A percentile compares a stretch with the other conserved stretches of the same genome.
phyloP scores from a whole-genome alignment of 2,888 invertebrate genomes.

The Drosophila colorata region DNA sequence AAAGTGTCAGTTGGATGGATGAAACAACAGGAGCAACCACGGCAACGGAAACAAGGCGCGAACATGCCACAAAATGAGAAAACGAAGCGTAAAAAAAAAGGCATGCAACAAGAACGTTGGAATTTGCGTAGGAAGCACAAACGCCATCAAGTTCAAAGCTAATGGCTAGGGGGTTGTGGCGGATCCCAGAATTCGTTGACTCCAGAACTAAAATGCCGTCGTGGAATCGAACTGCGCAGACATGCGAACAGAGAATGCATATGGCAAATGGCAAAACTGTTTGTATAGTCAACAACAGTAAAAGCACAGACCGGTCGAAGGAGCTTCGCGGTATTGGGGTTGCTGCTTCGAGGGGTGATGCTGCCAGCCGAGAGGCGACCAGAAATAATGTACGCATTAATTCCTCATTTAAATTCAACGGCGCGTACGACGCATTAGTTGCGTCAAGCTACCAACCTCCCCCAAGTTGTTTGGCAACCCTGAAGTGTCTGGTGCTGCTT shows the following conservation, averaged over 20 bases:
- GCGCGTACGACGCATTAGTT: conserved; percentile 85
- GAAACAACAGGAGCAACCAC: conserved; percentile 22
- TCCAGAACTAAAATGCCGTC: neutral
- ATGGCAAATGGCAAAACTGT: conserved; percentile 63
- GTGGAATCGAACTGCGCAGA: conserved; percentile 37
- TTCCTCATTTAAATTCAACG: conserved; percentile 86
- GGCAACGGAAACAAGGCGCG: conserved; percentile 49
- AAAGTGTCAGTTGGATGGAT: conserved; percentile 59
- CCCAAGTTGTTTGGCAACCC: conserved; percentile 10
- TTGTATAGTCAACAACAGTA: conserved; percentile 65
- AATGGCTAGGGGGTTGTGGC: conserved; percentile 55
- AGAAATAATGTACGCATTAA: conserved; percentile 84
- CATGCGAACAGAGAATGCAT: conserved; percentile 57
- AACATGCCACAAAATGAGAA: conserved; percentile 74
- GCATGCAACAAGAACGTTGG: conserved; percentile 47
- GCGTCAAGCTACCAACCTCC: conserved; percentile 44
- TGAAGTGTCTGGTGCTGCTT: conserved; percentile 21
- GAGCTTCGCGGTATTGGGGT: conserved; percentile 27
- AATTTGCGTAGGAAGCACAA: conserved; percentile 51
- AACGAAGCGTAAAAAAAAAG: conserved; percentile 42
- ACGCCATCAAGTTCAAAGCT: conserved; percentile 72
- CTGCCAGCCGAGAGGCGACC: conserved; percentile 29
- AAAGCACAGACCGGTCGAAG: conserved; percentile 30
- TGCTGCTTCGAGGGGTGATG: conserved; percentile 14
- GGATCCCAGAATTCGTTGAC: conserved; percentile 17